phyloP scores from a whole-genome alignment of 2,797 vertebrate species.

The Helarctos malayanus region DNA sequence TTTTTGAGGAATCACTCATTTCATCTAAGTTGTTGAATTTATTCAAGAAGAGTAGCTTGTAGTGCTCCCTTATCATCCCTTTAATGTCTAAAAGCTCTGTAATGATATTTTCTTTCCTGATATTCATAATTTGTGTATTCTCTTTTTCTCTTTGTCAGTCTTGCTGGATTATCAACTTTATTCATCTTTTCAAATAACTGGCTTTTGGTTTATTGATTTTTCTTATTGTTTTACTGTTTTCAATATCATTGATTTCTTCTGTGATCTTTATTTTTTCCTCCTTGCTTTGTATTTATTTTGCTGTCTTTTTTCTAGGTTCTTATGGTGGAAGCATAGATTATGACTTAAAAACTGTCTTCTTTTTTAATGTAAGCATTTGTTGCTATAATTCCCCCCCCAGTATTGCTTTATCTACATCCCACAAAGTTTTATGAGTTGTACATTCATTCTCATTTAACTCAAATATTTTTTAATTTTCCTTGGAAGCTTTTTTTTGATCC shows the following conservation, averaged over 20 bases:
- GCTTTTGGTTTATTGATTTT: not conserved
- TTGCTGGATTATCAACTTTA: not conserved
- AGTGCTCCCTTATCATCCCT: not conserved
- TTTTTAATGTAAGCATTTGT: not conserved
- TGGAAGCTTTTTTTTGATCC: not conserved
- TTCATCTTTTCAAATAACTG: not conserved
- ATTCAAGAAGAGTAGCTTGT: not conserved
- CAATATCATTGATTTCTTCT: not conserved
- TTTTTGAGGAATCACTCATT: not conserved
- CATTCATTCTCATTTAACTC: not conserved
- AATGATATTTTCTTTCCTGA: not conserved
- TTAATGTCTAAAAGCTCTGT: not conserved
- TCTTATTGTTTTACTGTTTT: not conserved
- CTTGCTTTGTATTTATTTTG: conserved; percentile 3
- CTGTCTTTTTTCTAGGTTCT: not conserved
- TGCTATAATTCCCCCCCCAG: not conserved
- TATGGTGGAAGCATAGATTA: not conserved
- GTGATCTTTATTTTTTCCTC: not conserved
- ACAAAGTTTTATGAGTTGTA: not conserved
- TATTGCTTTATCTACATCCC: not conserved
- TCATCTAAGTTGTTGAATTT: not conserved
- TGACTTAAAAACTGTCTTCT: not conserved
- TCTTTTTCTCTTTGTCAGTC: not conserved
- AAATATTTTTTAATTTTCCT: conserved; percentile 19
- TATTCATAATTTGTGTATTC: not conserved